Conservation (phyloP, 2,888 invertebrate species). For the Anodontia alba region DNA sequence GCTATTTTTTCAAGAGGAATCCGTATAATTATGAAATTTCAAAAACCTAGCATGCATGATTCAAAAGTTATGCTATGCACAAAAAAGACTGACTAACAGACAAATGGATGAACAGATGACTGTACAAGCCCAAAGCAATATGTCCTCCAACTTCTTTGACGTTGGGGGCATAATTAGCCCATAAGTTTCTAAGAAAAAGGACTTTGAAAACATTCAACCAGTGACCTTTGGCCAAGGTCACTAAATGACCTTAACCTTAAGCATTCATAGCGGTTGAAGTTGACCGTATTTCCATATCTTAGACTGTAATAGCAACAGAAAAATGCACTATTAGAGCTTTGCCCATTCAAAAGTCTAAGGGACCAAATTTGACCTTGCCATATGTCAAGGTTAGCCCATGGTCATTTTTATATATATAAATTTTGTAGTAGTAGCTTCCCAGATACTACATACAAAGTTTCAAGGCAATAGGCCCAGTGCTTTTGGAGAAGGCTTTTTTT, state of each 20-base stretch:
- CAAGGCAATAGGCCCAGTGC: neutral
- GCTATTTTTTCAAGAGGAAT: too few species aligned
- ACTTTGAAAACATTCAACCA: neutral
- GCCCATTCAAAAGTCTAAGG: neutral
- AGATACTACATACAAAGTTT: neutral
- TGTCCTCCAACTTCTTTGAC: too few species aligned
- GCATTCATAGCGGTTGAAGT: neutral
- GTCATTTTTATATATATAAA: neutral
- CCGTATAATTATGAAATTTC: too few species aligned
- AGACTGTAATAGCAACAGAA: neutral
- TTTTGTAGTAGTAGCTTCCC: neutral
- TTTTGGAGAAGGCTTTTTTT: constrained; percentile 7
- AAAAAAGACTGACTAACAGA: too few species aligned
- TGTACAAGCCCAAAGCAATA: too few species aligned
- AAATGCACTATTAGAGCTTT: neutral
- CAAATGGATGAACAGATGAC: too few species aligned
- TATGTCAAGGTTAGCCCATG: neutral
- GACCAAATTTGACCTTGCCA: neutral
- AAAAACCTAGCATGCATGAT: too few species aligned
- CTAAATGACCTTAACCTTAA: neutral
- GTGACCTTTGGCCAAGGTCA: neutral
- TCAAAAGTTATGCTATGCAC: too few species aligned
- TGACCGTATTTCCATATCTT: neutral
- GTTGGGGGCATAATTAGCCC: too few species aligned
- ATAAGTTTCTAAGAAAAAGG: neutral